A percentile compares a stretch with the other conserved stretches of the same genome.
phyloP scores from a whole-genome alignment of 2,888 invertebrate genomes.

The Lampropteryx suffumata region DNA sequence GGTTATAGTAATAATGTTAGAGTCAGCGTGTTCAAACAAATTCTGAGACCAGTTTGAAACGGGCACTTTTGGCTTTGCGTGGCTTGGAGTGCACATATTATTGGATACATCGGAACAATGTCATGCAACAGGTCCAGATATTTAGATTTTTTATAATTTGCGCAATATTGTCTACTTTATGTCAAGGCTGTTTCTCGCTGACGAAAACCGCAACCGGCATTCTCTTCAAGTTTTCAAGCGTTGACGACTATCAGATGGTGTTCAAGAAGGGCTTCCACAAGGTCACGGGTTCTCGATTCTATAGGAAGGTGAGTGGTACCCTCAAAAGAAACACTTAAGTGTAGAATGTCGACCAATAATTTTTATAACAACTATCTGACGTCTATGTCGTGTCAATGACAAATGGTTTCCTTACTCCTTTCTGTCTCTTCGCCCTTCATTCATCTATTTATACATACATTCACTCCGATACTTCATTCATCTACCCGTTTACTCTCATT shows the following conservation, averaged over 20 bases:
- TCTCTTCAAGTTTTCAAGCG: conserved; percentile 93
- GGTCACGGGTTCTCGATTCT: conserved; percentile 92
- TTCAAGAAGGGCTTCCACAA: conserved; percentile 94
- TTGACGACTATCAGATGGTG: conserved; percentile 93
- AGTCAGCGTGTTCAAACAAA: too few relatives aligned
- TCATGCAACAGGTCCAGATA: too few relatives aligned
- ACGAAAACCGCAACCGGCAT: conserved; percentile 95
- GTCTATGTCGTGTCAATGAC: too few relatives aligned
- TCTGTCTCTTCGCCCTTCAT: conserved; percentile 54
- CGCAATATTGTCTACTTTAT: not conserved
- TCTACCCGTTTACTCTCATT: not conserved
- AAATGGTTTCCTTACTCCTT: conserved; percentile 2
- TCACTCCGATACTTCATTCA: conserved; percentile 1
- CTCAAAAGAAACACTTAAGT: too few relatives aligned
- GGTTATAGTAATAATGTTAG: too few relatives aligned
- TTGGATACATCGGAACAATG: too few relatives aligned
- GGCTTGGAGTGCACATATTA: too few relatives aligned
- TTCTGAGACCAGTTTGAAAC: too few relatives aligned
- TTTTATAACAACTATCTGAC: too few relatives aligned
- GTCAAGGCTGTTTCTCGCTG: conserved; percentile 88
- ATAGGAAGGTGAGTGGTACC: conserved; percentile 87
- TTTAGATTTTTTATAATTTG: too few relatives aligned
- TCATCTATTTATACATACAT: conserved; percentile 20
- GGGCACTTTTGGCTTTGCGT: too few relatives aligned
- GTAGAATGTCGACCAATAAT: too few relatives aligned